Evolutionary conservation across 2,797 vertebrate species (phyloP).

Genomic region (Sphaeramia orbicularis): DNA sequence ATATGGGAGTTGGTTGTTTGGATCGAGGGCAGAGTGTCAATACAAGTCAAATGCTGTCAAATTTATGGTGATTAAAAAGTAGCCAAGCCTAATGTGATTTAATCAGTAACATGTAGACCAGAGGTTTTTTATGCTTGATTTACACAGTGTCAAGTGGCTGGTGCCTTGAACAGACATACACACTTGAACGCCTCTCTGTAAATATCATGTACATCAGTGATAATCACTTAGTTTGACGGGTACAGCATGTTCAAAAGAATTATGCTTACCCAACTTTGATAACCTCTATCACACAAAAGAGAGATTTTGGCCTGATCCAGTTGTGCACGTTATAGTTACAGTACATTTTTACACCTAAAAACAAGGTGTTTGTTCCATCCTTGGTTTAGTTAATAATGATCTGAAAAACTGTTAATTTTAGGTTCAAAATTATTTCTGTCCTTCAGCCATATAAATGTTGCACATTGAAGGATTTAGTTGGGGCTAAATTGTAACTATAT

Average conservation of each 20-base stretch:
- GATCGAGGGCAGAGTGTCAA: too few species aligned
- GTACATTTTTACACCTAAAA: background rate
- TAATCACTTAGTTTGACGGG: background rate
- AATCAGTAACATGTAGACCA: too few species aligned
- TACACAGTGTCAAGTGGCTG: too few species aligned
- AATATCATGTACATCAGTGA: background rate
- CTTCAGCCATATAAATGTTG: background rate
- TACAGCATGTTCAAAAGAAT: background rate
- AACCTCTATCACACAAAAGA: too few species aligned
- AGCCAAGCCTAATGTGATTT: too few species aligned
- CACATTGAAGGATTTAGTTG: background rate
- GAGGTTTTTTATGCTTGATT: too few species aligned
- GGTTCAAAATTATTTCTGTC: background rate
- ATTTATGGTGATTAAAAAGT: too few species aligned
- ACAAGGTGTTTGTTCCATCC: background rate
- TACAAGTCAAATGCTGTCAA: too few species aligned
- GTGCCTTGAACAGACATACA: background rate
- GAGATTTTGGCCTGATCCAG: background rate
- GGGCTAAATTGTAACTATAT: background rate
- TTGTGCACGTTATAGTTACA: background rate
- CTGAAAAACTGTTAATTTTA: background rate
- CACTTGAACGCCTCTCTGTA: background rate
- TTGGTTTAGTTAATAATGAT: background rate
- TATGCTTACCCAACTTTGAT: too few species aligned
- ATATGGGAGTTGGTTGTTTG: too few species aligned